Base-by-base conservation (phyloP, 2,113 vertebrate species). In the Indri indri region DNA sequence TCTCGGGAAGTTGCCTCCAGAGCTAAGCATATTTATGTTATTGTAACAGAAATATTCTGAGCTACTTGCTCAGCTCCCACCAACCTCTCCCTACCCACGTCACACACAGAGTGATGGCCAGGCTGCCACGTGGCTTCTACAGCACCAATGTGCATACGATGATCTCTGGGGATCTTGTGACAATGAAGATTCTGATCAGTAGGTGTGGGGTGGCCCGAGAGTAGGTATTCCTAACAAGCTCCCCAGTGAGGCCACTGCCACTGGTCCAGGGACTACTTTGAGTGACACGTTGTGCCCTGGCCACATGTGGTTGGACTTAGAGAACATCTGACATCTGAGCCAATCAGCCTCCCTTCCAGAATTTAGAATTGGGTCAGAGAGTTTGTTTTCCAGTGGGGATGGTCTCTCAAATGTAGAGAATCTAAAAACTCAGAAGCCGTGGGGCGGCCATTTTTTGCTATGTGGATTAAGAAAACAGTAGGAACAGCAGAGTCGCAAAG, bases 71-170 rank as follows among this genome's bases (percentile, higher is more conserved):
- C 18, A 12, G 73, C 47, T 25, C 61, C 81, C 61, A 86, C n/a
- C 40, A 34, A 42, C 34, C 20, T 63, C 32, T 47, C 8, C 7
- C 11, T 57, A 42, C 57, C 65, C 57, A 20, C 7, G 18, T 80
- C 74, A 30, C 37, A 3, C 45, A 30, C n/a, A 42, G 52, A 76
- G 40, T 6, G 32, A n/a, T 0, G 13, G 18, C 14, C 42, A 22
- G 70, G n/a, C 8, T 18, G 81, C 40, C 59, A 32, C 0, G 6
- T 6, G 71, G 61, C 8, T 77, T 66, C 66, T 10, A 22, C 11
- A 14, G 73, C 11, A 30, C 27, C 13, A 18, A 1, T 0, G 0
- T 80, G 34, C 27, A 65, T 0, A 40, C 12, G 17, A n/a, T 3
- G 9, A 37, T 34, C 25, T 40, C 32, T 40, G 50, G 16, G 45